Evolutionary conservation across 2,113 vertebrate genomes (phyloP), one percentile per base, ranked within the genome.

Genomic region (Gymnogyps californianus): DNA sequence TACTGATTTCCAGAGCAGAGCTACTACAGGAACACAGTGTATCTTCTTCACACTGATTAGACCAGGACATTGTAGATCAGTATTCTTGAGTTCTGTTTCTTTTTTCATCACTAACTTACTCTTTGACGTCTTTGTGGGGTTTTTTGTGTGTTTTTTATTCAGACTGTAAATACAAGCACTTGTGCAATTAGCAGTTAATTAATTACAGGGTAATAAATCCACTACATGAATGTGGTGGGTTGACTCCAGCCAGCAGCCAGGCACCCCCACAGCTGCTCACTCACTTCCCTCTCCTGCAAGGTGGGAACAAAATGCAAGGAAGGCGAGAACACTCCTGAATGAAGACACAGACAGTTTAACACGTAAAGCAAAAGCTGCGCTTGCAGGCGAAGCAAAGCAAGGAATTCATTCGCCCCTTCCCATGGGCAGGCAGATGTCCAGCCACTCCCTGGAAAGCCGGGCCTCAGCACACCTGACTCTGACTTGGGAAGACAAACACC

Each of bases 181-280:
- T 94, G 76, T 26, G n/a, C 94, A 96, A 97, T 95, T 96, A 97
- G 62, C 46, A 93, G 44, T 83, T 96, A 91, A 96, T 94, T 94
- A 84, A 92, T 90, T 87, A 95, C 29, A 77, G 26, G 40, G 47
- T 92, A 94, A 95, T 80, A 92, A 88, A 95, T 87, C 42, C 28
- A 81, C 66, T 87, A 57, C 40, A 82, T 82, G 38, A 91, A 67
- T 24, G 9, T 38, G 15, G 16, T 67, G 3, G 4, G 7, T 8
- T 59, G 22, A 10, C 15, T 54, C 12, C 0, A 2, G 14, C 18
- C 46, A 31, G 47, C 46, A 91, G 36, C 61, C 20, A 83, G 36
- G 22, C 7, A 44, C 19, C 62, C 42, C 9, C 11, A 29, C 15
- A 17, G 22, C 10, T 13, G 9, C 31, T 55, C 26, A 32, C 32